phyloP scores from a whole-genome alignment of 2,113 vertebrate species.

The Daubentonia madagascariensis region DNA sequence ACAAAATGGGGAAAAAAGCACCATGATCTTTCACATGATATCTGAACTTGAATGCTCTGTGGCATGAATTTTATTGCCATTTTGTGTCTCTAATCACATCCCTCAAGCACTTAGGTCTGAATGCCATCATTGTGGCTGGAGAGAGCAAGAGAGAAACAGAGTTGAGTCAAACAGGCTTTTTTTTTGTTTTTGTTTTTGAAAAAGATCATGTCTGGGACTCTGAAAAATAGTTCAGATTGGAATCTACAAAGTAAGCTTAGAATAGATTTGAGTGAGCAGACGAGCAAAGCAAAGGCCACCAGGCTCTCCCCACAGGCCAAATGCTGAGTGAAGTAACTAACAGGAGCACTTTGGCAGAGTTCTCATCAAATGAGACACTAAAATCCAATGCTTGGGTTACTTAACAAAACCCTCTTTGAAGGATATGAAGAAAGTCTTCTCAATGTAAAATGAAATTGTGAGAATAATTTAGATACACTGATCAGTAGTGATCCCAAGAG shows the following conservation, averaged over 20 bases:
- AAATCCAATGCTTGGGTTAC: not conserved
- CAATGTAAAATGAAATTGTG: constrained; percentile 46
- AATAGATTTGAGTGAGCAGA: constrained; percentile 56
- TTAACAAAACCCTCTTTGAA: constrained; percentile 22
- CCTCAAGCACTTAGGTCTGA: not conserved
- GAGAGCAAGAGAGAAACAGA: not conserved
- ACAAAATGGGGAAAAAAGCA: constrained; percentile 20
- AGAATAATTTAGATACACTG: constrained; percentile 65
- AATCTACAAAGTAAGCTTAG: constrained; percentile 35
- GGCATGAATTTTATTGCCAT: constrained; percentile 9
- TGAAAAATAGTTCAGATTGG: constrained; percentile 36
- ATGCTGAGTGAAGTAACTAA: constrained; percentile 19
- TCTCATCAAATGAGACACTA: constrained; percentile 49
- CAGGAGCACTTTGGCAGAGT: not conserved
- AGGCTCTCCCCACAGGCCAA: constrained; percentile 42
- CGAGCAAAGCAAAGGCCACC: constrained; percentile 38
- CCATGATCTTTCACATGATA: not conserved
- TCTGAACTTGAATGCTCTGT: not conserved
- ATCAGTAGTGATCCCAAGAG: constrained; percentile 43
- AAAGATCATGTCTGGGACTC: constrained; percentile 24
- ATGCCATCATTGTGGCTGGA: not conserved
- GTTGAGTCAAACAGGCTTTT: not conserved
- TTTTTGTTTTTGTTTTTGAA: constrained; percentile 21
- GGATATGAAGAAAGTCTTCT: constrained; percentile 36
- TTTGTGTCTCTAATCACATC: constrained; percentile 10